Percentiles rank a stretch among this genome's conserved stretches.
Evolutionary conservation across 2,888 invertebrate genomes (phyloP).

Genomic region (Nasonia oneida): DNA sequence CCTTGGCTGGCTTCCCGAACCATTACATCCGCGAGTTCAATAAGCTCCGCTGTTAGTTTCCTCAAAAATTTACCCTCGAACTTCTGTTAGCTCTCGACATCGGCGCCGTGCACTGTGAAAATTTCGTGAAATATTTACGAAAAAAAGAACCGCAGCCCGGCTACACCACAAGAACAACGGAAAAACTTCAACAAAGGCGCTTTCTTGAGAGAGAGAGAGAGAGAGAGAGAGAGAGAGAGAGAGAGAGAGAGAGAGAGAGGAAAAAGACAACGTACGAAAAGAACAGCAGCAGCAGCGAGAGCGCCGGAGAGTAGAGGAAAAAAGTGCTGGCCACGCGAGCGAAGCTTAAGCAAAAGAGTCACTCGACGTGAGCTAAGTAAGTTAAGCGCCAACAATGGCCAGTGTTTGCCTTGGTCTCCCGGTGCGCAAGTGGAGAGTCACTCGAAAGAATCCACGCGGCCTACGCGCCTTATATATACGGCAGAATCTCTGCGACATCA

Average conservation of each 20-base stretch:
- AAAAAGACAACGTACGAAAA: neutral
- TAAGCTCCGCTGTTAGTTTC: neutral
- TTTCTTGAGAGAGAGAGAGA: neutral
- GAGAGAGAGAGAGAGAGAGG: neutral
- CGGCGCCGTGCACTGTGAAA: neutral
- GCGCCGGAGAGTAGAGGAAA: neutral
- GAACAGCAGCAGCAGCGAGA: neutral
- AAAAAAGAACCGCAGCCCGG: neutral
- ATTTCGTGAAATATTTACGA: neutral
- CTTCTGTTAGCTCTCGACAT: neutral
- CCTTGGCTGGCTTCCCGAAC: neutral
- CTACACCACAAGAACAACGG: constrained; percentile 4
- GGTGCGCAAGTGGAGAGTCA: constrained; percentile 49
- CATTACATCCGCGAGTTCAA: neutral
- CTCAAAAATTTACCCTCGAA: neutral
- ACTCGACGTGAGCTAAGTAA: constrained; percentile 46
- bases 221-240: neutral
- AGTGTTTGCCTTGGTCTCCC: constrained; percentile 45
- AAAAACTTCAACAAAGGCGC: constrained; percentile 9
- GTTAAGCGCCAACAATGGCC: constrained; percentile 47
- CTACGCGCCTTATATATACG: neutral
- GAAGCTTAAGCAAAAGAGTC: constrained; percentile 15
- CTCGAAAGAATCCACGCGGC: constrained; percentile 8
- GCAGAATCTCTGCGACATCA: neutral
- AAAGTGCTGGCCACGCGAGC: neutral